Conservation (phyloP, 2,888 invertebrate species). For the Heliconius cydno region DNA sequence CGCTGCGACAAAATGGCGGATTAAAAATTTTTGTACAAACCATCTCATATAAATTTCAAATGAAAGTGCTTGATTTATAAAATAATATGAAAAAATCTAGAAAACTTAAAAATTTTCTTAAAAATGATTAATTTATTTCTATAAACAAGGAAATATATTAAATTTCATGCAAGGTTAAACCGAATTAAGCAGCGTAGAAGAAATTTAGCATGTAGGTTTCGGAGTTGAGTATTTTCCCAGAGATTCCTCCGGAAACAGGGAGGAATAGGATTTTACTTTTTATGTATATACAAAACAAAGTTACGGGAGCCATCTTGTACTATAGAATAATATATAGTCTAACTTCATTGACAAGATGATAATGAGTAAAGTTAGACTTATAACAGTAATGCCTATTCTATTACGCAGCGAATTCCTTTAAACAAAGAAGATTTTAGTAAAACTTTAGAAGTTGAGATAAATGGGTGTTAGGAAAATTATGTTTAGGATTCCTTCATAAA, state of each 20-base stretch:
- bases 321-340: background rate
- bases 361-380: background rate
- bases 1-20: too few relatives aligned
- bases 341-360: background rate
- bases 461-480: background rate
- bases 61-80: too few relatives aligned
- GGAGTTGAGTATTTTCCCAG: background rate
- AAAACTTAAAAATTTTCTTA: too few relatives aligned
- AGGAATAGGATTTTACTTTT: too few relatives aligned
- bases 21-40: too few relatives aligned
- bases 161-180: background rate
- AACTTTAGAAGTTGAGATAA: conserved; percentile 11
- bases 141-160: too few relatives aligned
- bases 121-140: too few relatives aligned
- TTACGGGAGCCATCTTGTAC: background rate
- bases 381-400: background rate
- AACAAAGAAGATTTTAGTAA: background rate
- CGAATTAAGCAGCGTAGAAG: background rate
- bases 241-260: background rate
- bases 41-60: too few relatives aligned
- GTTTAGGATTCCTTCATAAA: background rate
- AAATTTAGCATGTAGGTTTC: background rate
- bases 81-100: too few relatives aligned
- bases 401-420: conserved; percentile 11
- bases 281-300: background rate